phyloP scores from a whole-genome alignment of 1,140 invertebrate species.

The Plectrocnemia conspersa region DNA sequence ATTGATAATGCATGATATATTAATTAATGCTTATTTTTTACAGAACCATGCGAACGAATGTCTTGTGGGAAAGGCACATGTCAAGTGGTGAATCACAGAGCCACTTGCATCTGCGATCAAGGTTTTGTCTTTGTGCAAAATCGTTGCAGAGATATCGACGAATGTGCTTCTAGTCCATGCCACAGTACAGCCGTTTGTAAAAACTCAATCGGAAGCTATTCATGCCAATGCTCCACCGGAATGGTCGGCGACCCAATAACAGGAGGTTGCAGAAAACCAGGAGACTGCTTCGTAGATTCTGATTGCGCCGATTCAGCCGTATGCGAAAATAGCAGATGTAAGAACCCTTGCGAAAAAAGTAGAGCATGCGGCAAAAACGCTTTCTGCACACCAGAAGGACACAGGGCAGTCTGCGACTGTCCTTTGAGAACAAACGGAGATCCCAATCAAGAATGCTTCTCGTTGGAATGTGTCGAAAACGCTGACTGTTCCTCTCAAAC shows the following conservation, averaged over 20 bases:
- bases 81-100: slow-evolving; percentile 62
- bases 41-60: slow-evolving; percentile 70
- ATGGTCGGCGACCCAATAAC: slow-evolving; percentile 69
- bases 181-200: slow-evolving; percentile 70
- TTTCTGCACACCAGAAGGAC: slow-evolving; percentile 62
- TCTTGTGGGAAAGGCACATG: slow-evolving; percentile 73
- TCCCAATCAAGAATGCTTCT: slow-evolving; percentile 63
- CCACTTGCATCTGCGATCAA: slow-evolving; percentile 66
- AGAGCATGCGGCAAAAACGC: slow-evolving; percentile 71
- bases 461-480: slow-evolving; percentile 73
- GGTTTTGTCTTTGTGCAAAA: slow-evolving; percentile 66
- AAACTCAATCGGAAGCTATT: slow-evolving; percentile 71
- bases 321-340: slow-evolving; percentile 72
- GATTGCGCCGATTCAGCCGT: slow-evolving; percentile 75
- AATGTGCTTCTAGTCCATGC: slow-evolving; percentile 72
- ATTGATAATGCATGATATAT: not conserved
- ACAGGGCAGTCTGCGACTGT: slow-evolving; percentile 70
- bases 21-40: slow-evolving; percentile 37
- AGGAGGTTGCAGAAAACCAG: slow-evolving; percentile 67
- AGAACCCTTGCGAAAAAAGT: slow-evolving; percentile 69
- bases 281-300: slow-evolving; percentile 72
- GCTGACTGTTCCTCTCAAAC: slow-evolving; percentile 66
- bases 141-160: slow-evolving; percentile 75
- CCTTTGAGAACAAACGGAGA: slow-evolving; percentile 70
- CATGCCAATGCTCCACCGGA: slow-evolving; percentile 70